Evolutionary conservation across 2,113 vertebrate genomes (phyloP), one percentile per base, ranked within the genome.

Genomic region (Acinonyx jubatus): DNA sequence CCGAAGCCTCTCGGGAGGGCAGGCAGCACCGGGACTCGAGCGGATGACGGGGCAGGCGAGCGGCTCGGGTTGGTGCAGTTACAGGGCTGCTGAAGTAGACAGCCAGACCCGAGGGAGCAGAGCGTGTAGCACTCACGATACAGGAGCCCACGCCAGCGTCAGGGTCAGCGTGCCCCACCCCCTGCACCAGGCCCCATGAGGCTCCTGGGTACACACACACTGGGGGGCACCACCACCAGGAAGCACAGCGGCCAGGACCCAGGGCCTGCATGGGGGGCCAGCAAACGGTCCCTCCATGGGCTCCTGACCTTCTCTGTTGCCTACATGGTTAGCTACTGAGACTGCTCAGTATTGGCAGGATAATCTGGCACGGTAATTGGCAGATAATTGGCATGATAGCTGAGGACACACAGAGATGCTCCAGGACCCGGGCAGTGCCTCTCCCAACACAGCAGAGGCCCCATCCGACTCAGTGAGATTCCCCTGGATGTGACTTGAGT

Each of bases 131-230:
- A 7, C 50, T 23, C 33, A 6, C 14, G 14, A 15, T 8, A 6
- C 45, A 27, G 45, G 65, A 86, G 25, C 27, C 3, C 0, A 19
- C 0, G 63, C 14, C 4, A 6, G 31, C 2, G 0, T 25, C 19
- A 4, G 45, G 0, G 1, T 86, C 13, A 7, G 14, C 1, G 4
- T 1, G 12, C 3, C 41, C 15, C 1, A 15, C 15, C 66, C 31
- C 65, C 33, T 11, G 21, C 12, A 31, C 65, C 31, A 3, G 33
- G 41, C 15, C 31, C 31, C 83, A 3, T 0, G 31, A 33, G 21
- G 31, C 33, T n/a, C 31, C 21, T 0, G 21, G 45, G 13, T 14
- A 8, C 50, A 3, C 45, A 31, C 27, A 50, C 45, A 5, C 36
- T 73, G 71, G 38, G 71, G 3, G 8, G 6, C 76, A 33, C 29